Evolutionary conservation across 2,113 vertebrate genomes (phyloP).

Genomic region (Equus quagga): DNA sequence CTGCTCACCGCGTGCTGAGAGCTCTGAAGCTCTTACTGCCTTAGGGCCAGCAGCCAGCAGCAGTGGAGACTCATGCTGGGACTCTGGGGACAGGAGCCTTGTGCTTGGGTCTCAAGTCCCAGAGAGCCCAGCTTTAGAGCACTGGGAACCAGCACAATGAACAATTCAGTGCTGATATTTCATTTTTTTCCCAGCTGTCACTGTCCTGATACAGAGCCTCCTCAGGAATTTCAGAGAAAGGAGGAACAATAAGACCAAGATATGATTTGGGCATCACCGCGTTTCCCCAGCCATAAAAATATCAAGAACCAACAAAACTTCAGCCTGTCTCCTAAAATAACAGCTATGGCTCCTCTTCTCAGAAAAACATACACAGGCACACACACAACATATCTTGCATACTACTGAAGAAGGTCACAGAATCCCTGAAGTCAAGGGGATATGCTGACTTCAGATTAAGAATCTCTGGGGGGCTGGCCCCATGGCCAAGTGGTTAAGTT

Average conservation of each 20-base stretch:
- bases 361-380: not conserved
- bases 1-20: not conserved
- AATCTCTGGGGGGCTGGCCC: not conserved
- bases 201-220: not conserved
- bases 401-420: not conserved
- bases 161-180: not conserved
- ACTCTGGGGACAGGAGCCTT: not conserved
- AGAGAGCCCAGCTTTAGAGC: not conserved
- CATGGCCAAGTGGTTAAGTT: too few relatives aligned
- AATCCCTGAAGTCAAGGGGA: not conserved
- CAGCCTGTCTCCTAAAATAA: slow-evolving; percentile 41
- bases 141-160: accelerated
- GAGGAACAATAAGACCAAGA: not conserved
- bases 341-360: not conserved
- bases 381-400: not conserved
- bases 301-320: not conserved
- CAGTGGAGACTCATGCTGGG: accelerated
- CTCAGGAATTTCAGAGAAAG: slow-evolving; percentile 30
- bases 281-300: not conserved
- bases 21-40: not conserved
- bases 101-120: not conserved
- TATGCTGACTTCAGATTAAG: not conserved
- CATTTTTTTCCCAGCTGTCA: not conserved
- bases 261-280: not conserved
- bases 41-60: not conserved